Conservation (phyloP, 2,888 invertebrate species). For the Drosophila longiperda region DNA sequence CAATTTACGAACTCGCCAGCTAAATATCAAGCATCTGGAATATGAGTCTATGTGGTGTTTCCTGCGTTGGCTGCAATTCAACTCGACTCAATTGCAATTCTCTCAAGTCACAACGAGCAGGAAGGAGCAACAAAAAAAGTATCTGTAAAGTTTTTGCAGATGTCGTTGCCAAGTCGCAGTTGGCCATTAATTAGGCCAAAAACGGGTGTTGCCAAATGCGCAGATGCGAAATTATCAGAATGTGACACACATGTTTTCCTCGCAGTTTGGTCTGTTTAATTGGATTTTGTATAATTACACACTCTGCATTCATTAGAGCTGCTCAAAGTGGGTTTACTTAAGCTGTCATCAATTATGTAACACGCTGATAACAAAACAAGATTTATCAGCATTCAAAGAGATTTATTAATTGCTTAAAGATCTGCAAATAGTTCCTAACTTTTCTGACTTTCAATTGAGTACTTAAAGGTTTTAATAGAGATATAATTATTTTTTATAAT, state of each 20-base stretch:
- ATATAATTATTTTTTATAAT: not conserved
- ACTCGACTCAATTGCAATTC: slow-evolving; percentile 15
- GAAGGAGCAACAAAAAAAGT: slow-evolving; percentile 21
- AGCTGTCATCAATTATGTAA: not conserved
- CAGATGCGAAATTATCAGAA: slow-evolving; percentile 59
- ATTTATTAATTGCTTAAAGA: too few relatives aligned
- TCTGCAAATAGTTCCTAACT: not conserved
- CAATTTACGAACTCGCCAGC: slow-evolving; percentile 32
- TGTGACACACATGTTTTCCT: slow-evolving; percentile 62
- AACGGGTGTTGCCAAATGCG: slow-evolving; percentile 36
- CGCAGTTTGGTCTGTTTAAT: slow-evolving; percentile 63
- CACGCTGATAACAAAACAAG: not conserved
- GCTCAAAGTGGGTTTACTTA: not conserved
- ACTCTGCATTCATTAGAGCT: slow-evolving; percentile 4
- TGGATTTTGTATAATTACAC: slow-evolving; percentile 48
- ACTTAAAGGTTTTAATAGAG: not conserved
- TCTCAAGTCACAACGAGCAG: not conserved
- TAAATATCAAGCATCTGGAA: slow-evolving; percentile 27
- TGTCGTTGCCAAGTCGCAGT: slow-evolving; percentile 45
- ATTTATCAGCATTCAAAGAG: not conserved
- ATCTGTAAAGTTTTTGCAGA: slow-evolving; percentile 34
- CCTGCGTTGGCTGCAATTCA: slow-evolving; percentile 13
- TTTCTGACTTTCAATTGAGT: not conserved
- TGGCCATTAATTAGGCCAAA: slow-evolving; percentile 58
- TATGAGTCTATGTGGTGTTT: slow-evolving; percentile 24